Base-by-base conservation (phyloP, 2,113 vertebrate genomes). In the Sebastes fasciatus region DNA sequence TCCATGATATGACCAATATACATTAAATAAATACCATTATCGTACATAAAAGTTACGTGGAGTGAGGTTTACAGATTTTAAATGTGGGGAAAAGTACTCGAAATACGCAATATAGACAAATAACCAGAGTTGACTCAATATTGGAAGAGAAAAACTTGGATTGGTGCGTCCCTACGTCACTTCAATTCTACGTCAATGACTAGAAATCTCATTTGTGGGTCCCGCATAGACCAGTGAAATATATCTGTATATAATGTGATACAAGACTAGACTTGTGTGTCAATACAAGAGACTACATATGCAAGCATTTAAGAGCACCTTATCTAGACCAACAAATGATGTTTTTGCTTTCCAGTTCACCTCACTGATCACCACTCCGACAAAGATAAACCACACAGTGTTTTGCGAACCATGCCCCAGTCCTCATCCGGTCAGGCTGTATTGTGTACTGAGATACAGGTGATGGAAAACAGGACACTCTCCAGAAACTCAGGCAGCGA, bases 391-490 rank as follows among this genome's bases (percentile, higher is more conserved):
- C 45, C 48, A 52, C 66, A 71, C 74, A 63, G 26, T 21, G 63
- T 55, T 77, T 57, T 43, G 55, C 70, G 46, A 57, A 57, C 34
- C 6, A 52, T 42, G 21, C 69, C 48, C 19, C 14, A 19, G 6
- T 71, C 64, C 51, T 80, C 68, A 19, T 34, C 7, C 10, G 19
- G 34, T 74, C 13, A 8, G 23, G 23, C 69, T 65, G 55, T 45
- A 26, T 52, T 74, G 77, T 75, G 77, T 21, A 70, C 26, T 12
- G 64, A 87, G 58, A 86, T 73, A 64, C 19, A 78, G 62, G 81
- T 87, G 82, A 88, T 52, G 62, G 67, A 89, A 88, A 91, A 83
- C 73, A 87, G 77, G 68, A 69, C 66, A 16, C 61, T 55, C 55
- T 85, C 79, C 77, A 87, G 82, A 51, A 83, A 81, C 63, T 10